These are phyloP conservation scores for Chanos chanos DNA, from an alignment of 2,797 vertebrate species.

Conservation along the genomic window DNA sequence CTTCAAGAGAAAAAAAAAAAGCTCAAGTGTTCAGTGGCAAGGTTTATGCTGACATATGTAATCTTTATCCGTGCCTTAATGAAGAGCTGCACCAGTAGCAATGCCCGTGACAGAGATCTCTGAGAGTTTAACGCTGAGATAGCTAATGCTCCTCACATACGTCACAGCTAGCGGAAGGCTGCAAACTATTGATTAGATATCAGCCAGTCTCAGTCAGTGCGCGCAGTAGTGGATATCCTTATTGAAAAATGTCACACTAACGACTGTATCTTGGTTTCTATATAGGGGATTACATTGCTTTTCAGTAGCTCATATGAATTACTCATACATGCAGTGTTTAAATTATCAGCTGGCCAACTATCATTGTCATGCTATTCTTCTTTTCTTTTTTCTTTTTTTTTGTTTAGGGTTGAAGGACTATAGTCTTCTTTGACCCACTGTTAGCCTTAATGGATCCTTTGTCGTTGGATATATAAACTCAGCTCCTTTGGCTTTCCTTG, in stretches of 20 bases:
- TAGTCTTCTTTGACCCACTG: neutral
- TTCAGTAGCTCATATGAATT: no score
- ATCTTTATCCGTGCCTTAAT: neutral
- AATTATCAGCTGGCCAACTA: no score
- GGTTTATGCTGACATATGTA: neutral
- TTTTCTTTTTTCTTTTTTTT: neutral
- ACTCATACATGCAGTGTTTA: no score
- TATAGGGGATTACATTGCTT: no score
- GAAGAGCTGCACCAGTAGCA: neutral
- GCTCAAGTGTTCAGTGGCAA: neutral
- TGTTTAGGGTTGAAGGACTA: conserved; percentile 22
- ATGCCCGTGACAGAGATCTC: neutral
- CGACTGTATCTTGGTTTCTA: no score
- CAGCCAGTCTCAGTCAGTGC: conserved; percentile 15
- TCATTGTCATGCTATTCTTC: conserved; percentile 24
- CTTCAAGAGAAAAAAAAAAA: neutral
- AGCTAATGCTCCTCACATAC: conserved; percentile 13
- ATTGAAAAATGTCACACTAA: conserved; percentile 2
- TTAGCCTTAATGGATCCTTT: conserved; percentile 31
- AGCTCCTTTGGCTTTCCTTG: conserved; percentile 37
- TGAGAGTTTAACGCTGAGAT: neutral
- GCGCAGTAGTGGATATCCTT: conserved; percentile 13
- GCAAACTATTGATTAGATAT: conserved; percentile 22
- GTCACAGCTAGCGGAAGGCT: conserved; percentile 6
- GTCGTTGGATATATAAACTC: conserved; percentile 43